Evolutionary conservation across 2,113 vertebrate species (phyloP), one percentile per base, ranked within the genome.

Genomic region (Saguinus midas): DNA sequence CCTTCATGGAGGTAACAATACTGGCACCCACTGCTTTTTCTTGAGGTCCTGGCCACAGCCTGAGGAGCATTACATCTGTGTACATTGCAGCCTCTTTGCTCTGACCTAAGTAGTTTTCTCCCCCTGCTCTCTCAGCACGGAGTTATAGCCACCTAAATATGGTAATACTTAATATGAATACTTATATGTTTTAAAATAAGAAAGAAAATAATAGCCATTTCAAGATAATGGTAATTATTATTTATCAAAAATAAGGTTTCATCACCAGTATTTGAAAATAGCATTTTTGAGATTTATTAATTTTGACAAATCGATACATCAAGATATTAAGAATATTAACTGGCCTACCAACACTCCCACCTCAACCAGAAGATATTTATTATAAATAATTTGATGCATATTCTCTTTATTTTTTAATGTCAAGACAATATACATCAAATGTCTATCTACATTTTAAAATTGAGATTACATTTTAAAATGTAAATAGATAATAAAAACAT

Each of bases 161-260:
- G 25, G 40, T 90, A 90, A 9, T 48, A 90, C 4, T 73, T 89
- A 72, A 55, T 85, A 50, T 66, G 45, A 95, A 73, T n/a, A n/a
- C n/a, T 72, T 79, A 64, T 11, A 17, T 64, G 45, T 57, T 86
- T 96, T 92, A 87, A 95, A 94, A 78, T 40, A 75, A 80, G 45
- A 81, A 84, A 89, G 73, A 83, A 57, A 27, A 16, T 43, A 87
- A 25, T 58, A 37, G 12, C 50, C 55, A 82, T 29, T 76, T 91
- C 25, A 73, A 27, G 45, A 72, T n/a, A 84, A 11, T 6, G 23
- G 6, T 94, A 40, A 82, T 76, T 27, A 89, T 91, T 68, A 52
- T 96, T 94, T 73, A 82, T 48, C 92, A 43, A 94, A 92, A 90
- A 52, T 9, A n/a, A 16, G 52, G 29, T 76, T 89, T 91, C 25